phyloP scores from a whole-genome alignment of 2,113 vertebrate genomes.

The Chunga burmeisteri region DNA sequence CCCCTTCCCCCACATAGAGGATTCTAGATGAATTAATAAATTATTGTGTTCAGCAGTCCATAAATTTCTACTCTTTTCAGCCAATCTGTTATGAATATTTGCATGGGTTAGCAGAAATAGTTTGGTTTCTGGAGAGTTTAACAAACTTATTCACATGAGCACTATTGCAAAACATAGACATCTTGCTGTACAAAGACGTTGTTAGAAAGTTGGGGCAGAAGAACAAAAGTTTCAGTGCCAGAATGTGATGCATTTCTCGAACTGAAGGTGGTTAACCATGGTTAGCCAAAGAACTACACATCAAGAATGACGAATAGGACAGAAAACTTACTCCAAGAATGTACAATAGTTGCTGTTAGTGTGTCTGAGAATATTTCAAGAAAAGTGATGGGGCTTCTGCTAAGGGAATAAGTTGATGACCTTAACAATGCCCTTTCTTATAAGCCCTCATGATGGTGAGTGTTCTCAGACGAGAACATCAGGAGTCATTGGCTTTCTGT shows the following conservation, averaged over 20 bases:
- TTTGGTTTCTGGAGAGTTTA: slow-evolving; percentile 38
- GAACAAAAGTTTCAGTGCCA: slow-evolving; percentile 39
- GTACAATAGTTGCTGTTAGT: not conserved
- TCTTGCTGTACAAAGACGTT: not conserved
- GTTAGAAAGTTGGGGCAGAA: slow-evolving; percentile 1
- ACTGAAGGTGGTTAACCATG: not conserved
- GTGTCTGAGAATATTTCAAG: not conserved
- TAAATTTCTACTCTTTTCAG: slow-evolving; percentile 51
- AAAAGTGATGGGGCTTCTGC: not conserved
- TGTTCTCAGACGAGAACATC: not conserved
- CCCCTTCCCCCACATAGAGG: not conserved
- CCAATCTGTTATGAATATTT: slow-evolving; percentile 39
- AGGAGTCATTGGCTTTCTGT: not conserved
- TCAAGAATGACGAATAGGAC: not conserved
- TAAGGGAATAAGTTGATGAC: not conserved
- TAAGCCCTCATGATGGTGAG: not conserved
- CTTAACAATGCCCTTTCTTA: not conserved
- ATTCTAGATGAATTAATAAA: slow-evolving; percentile 47
- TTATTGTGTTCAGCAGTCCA: slow-evolving; percentile 36
- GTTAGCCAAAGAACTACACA: slow-evolving; percentile 25
- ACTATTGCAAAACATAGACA: slow-evolving; percentile 38
- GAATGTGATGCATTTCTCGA: slow-evolving; percentile 52
- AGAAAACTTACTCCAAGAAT: not conserved
- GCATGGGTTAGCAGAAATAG: slow-evolving; percentile 63
- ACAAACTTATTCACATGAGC: slow-evolving; percentile 12